phyloP scores from a whole-genome alignment of 2,888 invertebrate genomes.

The Ceriagrion tenellum region DNA sequence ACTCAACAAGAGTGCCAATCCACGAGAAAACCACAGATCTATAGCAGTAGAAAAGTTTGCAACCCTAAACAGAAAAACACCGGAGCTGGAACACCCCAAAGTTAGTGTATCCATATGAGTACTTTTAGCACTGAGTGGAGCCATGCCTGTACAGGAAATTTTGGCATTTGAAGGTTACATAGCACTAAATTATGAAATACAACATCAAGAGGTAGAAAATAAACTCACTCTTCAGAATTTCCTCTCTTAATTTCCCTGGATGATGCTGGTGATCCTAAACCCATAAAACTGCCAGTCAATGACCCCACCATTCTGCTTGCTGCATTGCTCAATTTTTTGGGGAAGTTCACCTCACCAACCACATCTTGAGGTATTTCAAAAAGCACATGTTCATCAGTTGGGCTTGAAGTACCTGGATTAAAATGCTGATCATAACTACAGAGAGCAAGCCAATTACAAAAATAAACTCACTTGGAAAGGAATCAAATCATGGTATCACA shows the following conservation, averaged over 20 bases:
- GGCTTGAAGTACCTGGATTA: conserved; percentile 41
- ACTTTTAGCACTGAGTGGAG: too few relatives aligned
- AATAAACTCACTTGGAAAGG: not conserved
- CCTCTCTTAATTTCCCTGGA: not conserved
- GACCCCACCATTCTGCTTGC: conserved; percentile 81
- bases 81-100: too few relatives aligned
- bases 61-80: too few relatives aligned
- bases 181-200: too few relatives aligned
- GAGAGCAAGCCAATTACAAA: not conserved
- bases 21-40: too few relatives aligned
- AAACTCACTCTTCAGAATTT: conserved; percentile 22
- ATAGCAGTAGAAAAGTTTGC: too few relatives aligned
- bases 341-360: conserved; percentile 64
- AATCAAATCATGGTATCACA: not conserved
- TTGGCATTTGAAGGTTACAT: too few relatives aligned
- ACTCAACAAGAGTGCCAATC: too few relatives aligned
- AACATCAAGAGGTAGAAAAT: not conserved
- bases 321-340: conserved; percentile 76
- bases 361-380: conserved; percentile 70
- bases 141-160: too few relatives aligned
- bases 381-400: conserved; percentile 72
- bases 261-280: not conserved
- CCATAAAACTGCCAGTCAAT: conserved; percentile 10
- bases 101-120: too few relatives aligned
- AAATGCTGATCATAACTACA: conserved; percentile 5